Evolutionary conservation across 2,888 invertebrate genomes (phyloP).

Genomic region (Habroteleia sp.): DNA sequence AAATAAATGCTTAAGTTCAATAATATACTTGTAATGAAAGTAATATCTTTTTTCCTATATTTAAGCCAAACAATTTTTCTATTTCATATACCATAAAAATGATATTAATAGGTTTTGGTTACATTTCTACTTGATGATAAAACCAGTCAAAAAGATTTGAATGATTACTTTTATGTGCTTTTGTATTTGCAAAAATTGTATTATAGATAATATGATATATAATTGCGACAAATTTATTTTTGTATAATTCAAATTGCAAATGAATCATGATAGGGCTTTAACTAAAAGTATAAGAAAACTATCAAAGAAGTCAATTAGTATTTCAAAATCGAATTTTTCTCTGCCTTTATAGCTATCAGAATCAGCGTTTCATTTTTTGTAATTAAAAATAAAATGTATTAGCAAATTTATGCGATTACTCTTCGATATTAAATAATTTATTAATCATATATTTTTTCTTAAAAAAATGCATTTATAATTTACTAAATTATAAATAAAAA

Average conservation of each 20-base stretch:
- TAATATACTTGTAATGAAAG: too few relatives aligned
- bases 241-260: slow-evolving; percentile 12
- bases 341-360: neutral
- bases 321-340: neutral
- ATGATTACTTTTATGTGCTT: slow-evolving; percentile 6
- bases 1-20: too few relatives aligned
- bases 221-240: slow-evolving; percentile 5
- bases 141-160: neutral
- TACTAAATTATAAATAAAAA: too few relatives aligned
- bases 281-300: slow-evolving; percentile 8
- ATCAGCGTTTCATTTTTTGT: neutral
- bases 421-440: too few relatives aligned
- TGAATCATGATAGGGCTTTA: slow-evolving; percentile 38
- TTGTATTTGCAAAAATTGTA: neutral
- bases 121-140: neutral
- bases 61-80: neutral
- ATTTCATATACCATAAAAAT: neutral
- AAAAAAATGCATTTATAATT: too few relatives aligned
- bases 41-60: too few relatives aligned
- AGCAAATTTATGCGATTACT: too few relatives aligned
- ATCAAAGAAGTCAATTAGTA: slow-evolving; percentile 2
- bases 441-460: too few relatives aligned
- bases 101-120: neutral
- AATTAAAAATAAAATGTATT: too few relatives aligned
- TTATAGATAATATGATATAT: neutral